These are phyloP conservation scores for Asarcornis scutulata DNA, from an alignment of 2,113 vertebrate species.

Conservation along the genomic window DNA sequence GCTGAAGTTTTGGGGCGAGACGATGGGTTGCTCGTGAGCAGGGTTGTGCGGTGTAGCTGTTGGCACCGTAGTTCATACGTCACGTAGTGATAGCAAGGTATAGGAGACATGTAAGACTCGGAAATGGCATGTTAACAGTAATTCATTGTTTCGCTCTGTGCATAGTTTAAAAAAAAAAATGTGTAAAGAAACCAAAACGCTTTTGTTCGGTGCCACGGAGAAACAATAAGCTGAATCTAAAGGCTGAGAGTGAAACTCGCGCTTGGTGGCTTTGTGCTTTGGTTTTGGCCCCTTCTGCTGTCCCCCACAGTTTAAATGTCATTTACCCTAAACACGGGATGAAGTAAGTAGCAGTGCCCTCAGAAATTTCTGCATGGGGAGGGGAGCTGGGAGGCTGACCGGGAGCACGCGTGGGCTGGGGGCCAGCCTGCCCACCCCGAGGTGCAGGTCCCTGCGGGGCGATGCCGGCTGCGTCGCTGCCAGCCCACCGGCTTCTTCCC, in stretches of 20 bases:
- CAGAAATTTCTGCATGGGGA: not conserved
- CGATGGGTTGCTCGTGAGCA: accelerated
- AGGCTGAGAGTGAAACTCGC: not conserved
- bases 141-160: not conserved
- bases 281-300: not conserved
- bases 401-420: not conserved
- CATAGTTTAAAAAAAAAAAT: not conserved
- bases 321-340: not conserved
- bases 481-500: not conserved
- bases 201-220: not conserved
- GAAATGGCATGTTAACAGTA: not conserved
- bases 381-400: not conserved
- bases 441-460: accelerated
- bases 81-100: not conserved
- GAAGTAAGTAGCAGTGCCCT: not conserved
- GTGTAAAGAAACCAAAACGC: not conserved
- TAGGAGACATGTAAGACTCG: not conserved
- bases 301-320: not conserved
- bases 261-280: not conserved
- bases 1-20: not conserved
- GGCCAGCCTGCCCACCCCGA: accelerated
- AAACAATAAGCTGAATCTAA: not conserved
- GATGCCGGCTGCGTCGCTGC: accelerated
- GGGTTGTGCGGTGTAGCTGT: not conserved
- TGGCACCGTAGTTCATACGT: not conserved